phyloP scores from a whole-genome alignment of 2,113 vertebrate species.

The Amazona vittata region DNA sequence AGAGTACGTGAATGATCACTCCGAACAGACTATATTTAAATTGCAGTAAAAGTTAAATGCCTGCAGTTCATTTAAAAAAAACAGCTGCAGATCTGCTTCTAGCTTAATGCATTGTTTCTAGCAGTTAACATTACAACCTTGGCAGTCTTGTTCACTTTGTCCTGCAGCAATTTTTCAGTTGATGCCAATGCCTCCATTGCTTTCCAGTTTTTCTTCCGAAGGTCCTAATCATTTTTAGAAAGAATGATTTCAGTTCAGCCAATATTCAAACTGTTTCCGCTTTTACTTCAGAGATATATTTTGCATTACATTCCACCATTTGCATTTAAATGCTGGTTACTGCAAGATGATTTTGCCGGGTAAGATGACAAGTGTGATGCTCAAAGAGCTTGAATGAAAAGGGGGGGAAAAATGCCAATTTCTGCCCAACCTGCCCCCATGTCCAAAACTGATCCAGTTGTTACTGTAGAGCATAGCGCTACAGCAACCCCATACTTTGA shows the following conservation, averaged over 20 bases:
- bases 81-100: constrained; percentile 86
- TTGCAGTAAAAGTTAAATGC: constrained; percentile 78
- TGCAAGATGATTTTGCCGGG: constrained; percentile 69
- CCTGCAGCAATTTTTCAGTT: constrained; percentile 99
- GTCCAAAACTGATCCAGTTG: constrained; percentile 5
- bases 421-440: neutral
- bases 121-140: constrained; percentile 93
- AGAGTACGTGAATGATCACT: constrained; percentile 55
- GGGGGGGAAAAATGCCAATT: constrained; percentile 17
- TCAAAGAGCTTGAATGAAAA: constrained; percentile 58
- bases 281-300: constrained; percentile 73
- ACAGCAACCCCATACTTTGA: constrained; percentile 46
- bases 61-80: constrained; percentile 62
- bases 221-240: constrained; percentile 99
- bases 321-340: constrained; percentile 78
- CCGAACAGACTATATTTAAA: constrained; percentile 70
- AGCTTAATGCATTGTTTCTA: constrained; percentile 81
- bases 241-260: constrained; percentile 96
- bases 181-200: constrained; percentile 99
- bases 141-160: constrained; percentile 96
- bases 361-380: constrained; percentile 57
- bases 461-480: neutral
- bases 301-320: constrained; percentile 55
- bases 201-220: constrained; percentile 99
- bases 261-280: constrained; percentile 73